Evolutionary conservation across 2,888 invertebrate genomes (phyloP), one percentile per base, ranked within the genome.

Genomic region (Lasioglossum lativentre): DNA sequence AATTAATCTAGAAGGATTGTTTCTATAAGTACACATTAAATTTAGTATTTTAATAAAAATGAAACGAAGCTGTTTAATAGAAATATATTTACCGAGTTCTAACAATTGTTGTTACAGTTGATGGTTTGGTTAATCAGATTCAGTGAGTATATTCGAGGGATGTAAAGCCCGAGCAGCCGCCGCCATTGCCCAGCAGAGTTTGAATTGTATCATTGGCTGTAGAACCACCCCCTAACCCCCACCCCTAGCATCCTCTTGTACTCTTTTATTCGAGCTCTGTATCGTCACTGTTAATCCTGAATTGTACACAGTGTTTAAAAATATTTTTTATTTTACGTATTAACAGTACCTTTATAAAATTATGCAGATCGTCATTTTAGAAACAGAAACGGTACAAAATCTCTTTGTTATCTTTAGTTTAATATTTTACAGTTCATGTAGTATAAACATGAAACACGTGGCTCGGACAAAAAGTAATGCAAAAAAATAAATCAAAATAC

Each of bases 201-300:
- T 66, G 82, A 89, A 83, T 87, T 89, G 82, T 83, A 85, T 87
- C 83, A 85, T 79, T 86, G 74, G 73, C 42, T 80, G 82, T 83
- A 83, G 85, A 78, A 80, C 91, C 86, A 91, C 88, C 90, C 85
- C 45, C 82, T 56, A 85, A 81, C 75, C 87, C 90, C 91, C 86
- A 90, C 89, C 56, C 86, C 52, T 84, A 79, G 71, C 81, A 73
- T 76, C 80, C 84, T 78, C 74, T 73, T 81, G 82, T 77, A 78
- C 68, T 81, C 81, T 80, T 47, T 71, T 38, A 63, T 81, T 56
- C 78, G 27, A 80, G 42, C 75, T 63, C 80, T 83, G 86, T 86
- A 79, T 70, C 68, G 59, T 40, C 30, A 59, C 40, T 19, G 52
- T 16, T 19, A 34, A 66, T 19, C 19, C 16, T 30, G 19, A 66